These are phyloP conservation scores for Mormyrops boulengeri DNA, from an alignment of 2,797 vertebrate genomes.

Conservation along the genomic window DNA sequence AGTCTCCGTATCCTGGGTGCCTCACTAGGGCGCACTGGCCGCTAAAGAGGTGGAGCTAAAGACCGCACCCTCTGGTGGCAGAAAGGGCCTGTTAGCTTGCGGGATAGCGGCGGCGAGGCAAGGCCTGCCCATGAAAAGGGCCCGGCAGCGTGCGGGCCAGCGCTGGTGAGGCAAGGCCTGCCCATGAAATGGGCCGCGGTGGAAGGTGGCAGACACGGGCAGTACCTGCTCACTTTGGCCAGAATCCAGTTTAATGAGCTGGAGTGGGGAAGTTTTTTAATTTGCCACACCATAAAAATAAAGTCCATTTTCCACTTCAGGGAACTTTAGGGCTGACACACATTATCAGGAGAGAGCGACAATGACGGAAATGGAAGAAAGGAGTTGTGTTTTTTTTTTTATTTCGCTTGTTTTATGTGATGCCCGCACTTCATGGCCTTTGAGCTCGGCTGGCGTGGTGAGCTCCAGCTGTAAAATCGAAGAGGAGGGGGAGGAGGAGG, in stretches of 20 bases:
- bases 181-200: not conserved
- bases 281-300: constrained; percentile 57
- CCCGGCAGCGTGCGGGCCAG: not conserved
- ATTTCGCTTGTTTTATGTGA: constrained; percentile 37
- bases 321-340: constrained; percentile 40
- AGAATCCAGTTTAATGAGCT: constrained; percentile 47
- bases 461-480: constrained; percentile 21
- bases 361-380: constrained; percentile 35
- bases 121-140: too few relatives aligned
- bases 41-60: not conserved
- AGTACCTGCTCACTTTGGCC: constrained; percentile 37
- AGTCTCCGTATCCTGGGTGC: not conserved
- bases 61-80: not conserved
- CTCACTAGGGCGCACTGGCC: not conserved
- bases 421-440: constrained; percentile 21
- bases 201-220: not conserved
- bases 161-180: not conserved
- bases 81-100: too few relatives aligned
- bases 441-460: constrained; percentile 17
- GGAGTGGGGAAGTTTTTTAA: constrained; percentile 49
- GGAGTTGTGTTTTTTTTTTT: constrained; percentile 25
- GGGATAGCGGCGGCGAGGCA: not conserved
- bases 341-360: constrained; percentile 35
- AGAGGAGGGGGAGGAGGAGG: not conserved
- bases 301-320: constrained; percentile 59